Evolutionary conservation across 2,113 vertebrate species (phyloP).

Genomic region (Gambusia holbrooki): DNA sequence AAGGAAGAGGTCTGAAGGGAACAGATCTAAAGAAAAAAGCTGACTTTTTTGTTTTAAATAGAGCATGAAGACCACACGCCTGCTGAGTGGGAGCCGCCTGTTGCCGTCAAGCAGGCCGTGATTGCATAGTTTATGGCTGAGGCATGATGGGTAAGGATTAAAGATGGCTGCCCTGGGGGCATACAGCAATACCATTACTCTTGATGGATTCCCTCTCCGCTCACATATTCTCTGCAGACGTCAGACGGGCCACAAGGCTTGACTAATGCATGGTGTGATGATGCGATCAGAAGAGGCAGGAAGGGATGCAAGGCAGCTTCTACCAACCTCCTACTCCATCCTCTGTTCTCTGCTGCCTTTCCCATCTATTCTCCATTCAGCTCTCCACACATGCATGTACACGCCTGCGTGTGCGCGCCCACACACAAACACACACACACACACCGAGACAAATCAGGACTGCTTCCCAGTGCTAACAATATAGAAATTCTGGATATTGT

Average conservation of each 20-base stretch:
- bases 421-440: no score
- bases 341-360: conserved; percentile 13
- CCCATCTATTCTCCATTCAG: background rate
- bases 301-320: conserved; percentile 47
- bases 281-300: conserved; percentile 72
- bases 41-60: conserved; percentile 72
- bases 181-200: conserved; percentile 80
- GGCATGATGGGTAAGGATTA: conserved; percentile 79
- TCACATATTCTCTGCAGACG: conserved; percentile 80
- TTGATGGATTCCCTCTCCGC: conserved; percentile 83
- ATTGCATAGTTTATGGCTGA: conserved; percentile 75
- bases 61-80: conserved; percentile 72
- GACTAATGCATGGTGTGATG: conserved; percentile 84
- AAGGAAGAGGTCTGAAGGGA: conserved; percentile 28
- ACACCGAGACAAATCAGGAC: no score
- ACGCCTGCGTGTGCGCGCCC: no score
- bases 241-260: conserved; percentile 75
- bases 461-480: no score
- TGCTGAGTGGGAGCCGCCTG: conserved; percentile 60
- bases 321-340: conserved; percentile 35
- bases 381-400: background rate
- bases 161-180: conserved; percentile 82
- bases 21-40: conserved; percentile 58
- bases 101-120: conserved; percentile 66
- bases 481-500: no score